Evolutionary conservation across 1,140 invertebrate species (phyloP), one percentile per base, ranked within the genome.

Genomic region (Adoxophyes honmai): DNA sequence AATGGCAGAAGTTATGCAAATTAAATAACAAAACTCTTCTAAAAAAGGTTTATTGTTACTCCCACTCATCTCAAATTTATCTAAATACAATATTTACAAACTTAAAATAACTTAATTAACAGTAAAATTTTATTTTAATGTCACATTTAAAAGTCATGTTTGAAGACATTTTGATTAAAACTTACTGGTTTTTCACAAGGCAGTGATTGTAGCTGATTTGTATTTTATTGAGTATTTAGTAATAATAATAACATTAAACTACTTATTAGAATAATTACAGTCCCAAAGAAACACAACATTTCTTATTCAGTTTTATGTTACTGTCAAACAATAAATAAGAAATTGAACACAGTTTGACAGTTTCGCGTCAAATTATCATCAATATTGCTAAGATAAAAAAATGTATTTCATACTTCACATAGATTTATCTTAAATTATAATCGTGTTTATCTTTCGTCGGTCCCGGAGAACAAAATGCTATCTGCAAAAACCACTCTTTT

Each of bases 51-150:
- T 84, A 82, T 83, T 80, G 76, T 21, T 86, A 82, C 75, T 78
- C 71, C 80, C 81, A 86, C n/a, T n/a, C 74, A 79, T 78, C 76
- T 79, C 70, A 77, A n/a, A 79, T 79, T 73, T 85, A 81, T 80
- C 76, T 87, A 87, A 75, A 85, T 85, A 86, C 84, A 81, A 82
- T 87, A 87, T 87, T 84, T 87, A 87, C 84, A 87, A 77, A 64
- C 75, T 79, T 81, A 81, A 60, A 65, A 81, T 37, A 55, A 16
- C 66, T 74, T 74, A 78, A 57, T 62, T 68, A 59, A 70, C 59
- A 53, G 61, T 67, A 57, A 28, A 28, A 59, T 34, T 62, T 59
- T 54, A 73, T 34, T 67, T 66, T 65, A 72, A 71, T 73, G 73
- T 81, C 75, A 71, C 73, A 67, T 65, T 57, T 21, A 54, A 48